A percentile compares a stretch with the other conserved stretches of the same genome.
Conservation (phyloP, 2,888 invertebrate genomes). For the Drosophila prostipennis region DNA sequence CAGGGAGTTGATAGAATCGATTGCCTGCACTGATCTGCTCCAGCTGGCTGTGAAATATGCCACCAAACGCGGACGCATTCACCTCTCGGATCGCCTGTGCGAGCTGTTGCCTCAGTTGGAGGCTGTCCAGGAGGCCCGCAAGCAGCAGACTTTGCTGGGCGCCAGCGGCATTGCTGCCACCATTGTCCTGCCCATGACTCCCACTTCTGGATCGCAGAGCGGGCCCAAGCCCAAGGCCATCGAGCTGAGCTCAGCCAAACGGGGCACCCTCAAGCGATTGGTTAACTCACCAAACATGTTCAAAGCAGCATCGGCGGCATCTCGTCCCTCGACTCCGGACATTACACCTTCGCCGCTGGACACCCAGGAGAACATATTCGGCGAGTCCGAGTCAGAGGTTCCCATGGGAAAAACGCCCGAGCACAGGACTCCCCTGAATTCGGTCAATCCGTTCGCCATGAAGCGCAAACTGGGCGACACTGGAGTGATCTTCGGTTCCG, state of each 20-base stretch:
- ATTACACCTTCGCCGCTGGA: conserved; percentile 45
- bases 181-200: conserved; percentile 60
- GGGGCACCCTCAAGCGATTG: conserved; percentile 86
- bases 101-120: conserved; percentile 85
- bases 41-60: conserved; percentile 96
- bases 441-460: conserved; percentile 79
- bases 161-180: conserved; percentile 59
- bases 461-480: conserved; percentile 84
- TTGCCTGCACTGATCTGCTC: conserved; percentile 90
- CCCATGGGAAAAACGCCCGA: conserved; percentile 15
- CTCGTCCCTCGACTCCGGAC: conserved; percentile 58
- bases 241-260: conserved; percentile 78
- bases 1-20: conserved; percentile 92
- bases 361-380: conserved; percentile 71
- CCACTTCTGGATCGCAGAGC: conserved; percentile 18
- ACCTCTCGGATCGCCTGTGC: conserved; percentile 91
- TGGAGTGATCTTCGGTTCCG: conserved; percentile 78
- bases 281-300: conserved; percentile 74
- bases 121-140: conserved; percentile 77
- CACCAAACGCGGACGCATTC: conserved; percentile 89
- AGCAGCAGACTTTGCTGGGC: conserved; percentile 67
- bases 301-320: conserved; percentile 74
- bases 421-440: conserved; percentile 76
- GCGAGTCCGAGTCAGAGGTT: conserved; percentile 47
- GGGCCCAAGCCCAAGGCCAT: conserved; percentile 79